A percentile compares a stretch with the other conserved stretches of the same genome.
phyloP scores from a whole-genome alignment of 2,888 invertebrate species.

The Cinara cedri region DNA sequence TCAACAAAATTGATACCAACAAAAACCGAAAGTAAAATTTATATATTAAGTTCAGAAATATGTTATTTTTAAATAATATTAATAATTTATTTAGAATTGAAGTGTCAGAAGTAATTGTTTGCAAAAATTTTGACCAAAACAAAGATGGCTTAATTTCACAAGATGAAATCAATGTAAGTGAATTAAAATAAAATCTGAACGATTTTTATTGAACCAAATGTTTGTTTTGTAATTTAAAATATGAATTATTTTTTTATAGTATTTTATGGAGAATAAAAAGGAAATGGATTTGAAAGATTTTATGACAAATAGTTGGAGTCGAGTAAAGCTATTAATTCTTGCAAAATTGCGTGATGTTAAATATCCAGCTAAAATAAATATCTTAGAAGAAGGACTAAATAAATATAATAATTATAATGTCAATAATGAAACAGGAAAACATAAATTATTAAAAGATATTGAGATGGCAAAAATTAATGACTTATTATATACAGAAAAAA shows the following conservation, averaged over 20 bases:
- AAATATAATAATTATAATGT: slow-evolving; percentile 8
- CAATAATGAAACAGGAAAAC: background rate
- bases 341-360: background rate
- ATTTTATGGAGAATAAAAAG: slow-evolving; percentile 38
- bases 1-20: slow-evolving; percentile 81
- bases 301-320: slow-evolving; percentile 4
- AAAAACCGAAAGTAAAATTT: slow-evolving; percentile 69
- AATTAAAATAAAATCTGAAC: background rate
- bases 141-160: slow-evolving; percentile 85
- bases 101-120: slow-evolving; percentile 72
- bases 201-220: background rate
- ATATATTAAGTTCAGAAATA: background rate
- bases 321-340: slow-evolving; percentile 15
- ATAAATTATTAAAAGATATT: slow-evolving; percentile 9
- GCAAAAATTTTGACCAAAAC: slow-evolving; percentile 84
- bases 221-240: background rate
- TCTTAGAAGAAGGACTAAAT: slow-evolving; percentile 8
- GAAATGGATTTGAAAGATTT: slow-evolving; percentile 6
- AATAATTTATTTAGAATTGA: slow-evolving; percentile 66
- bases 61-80: background rate
- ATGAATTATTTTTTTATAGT: slow-evolving; percentile 21
- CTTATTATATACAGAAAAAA: slow-evolving; percentile 27
- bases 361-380: background rate
- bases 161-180: slow-evolving; percentile 75
- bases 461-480: background rate